Conservation (phyloP, 2,797 vertebrate genomes). For the Lagorchestes hirsutus region DNA sequence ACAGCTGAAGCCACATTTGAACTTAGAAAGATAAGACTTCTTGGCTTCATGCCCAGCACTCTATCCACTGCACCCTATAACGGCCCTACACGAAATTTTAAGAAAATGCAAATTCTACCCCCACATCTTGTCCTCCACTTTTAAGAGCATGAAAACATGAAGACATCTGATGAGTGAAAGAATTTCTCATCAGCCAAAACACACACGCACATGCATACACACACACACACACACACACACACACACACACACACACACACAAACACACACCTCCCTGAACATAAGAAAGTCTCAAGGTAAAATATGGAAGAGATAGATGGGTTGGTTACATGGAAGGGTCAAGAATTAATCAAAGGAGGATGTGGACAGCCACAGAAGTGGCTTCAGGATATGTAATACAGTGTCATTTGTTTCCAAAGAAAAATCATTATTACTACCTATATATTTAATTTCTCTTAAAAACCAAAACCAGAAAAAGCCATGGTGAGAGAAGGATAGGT, state of each 20-base stretch:
- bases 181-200: constrained; percentile 39
- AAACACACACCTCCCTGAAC: neutral
- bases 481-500: constrained; percentile 6
- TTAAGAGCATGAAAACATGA: constrained; percentile 55
- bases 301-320: constrained; percentile 72
- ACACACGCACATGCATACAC: neutral
- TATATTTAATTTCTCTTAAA: constrained; percentile 69
- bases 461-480: constrained; percentile 64
- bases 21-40: neutral
- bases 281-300: constrained; percentile 63
- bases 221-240: neutral
- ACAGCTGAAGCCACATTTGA: neutral
- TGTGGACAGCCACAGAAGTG: constrained; percentile 75
- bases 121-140: constrained; percentile 23
- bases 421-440: constrained; percentile 50
- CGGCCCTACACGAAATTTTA: neutral
- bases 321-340: constrained; percentile 69
- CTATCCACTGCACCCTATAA: neutral
- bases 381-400: constrained; percentile 60
- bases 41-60: neutral
- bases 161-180: constrained; percentile 44
- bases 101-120: neutral
- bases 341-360: constrained; percentile 66
- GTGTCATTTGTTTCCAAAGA: constrained; percentile 71
- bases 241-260: neutral